Evolutionary conservation across 2,888 invertebrate species (phyloP).

Genomic region (Chymomyza fuscimana): DNA sequence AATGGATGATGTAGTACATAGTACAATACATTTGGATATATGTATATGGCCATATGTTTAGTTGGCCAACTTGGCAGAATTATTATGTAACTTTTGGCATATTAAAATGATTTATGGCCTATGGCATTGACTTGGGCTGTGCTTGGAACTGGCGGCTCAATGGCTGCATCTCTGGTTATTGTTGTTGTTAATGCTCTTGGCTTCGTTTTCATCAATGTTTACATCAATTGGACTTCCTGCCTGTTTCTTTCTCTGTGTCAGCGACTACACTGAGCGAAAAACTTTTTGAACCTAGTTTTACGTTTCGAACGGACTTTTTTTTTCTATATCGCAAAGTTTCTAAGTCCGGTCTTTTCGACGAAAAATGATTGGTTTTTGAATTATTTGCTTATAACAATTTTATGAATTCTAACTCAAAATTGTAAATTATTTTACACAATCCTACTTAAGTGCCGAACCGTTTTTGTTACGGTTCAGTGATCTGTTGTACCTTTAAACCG

Average conservation of each 20-base stretch:
- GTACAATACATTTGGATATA: not conserved
- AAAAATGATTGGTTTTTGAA: too few relatives aligned
- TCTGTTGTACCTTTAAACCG: too few relatives aligned
- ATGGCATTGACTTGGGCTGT: slow-evolving; percentile 61
- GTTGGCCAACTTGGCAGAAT: slow-evolving; percentile 53
- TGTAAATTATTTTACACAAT: too few relatives aligned
- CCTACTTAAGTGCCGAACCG: too few relatives aligned
- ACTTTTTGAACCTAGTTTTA: not conserved
- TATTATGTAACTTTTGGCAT: slow-evolving; percentile 72
- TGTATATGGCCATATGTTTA: not conserved
- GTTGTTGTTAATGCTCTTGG: slow-evolving; percentile 45
- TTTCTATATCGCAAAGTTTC: too few relatives aligned
- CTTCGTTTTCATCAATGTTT: slow-evolving; percentile 50
- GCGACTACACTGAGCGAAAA: not conserved
- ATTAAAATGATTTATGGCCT: slow-evolving; percentile 72
- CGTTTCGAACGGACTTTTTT: too few relatives aligned
- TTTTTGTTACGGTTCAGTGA: too few relatives aligned
- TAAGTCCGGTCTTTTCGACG: too few relatives aligned
- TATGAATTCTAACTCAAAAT: too few relatives aligned
- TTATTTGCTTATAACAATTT: too few relatives aligned
- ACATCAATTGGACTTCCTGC: slow-evolving; percentile 49
- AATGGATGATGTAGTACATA: not conserved
- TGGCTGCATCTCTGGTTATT: slow-evolving; percentile 16
- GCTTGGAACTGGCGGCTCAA: slow-evolving; percentile 27
- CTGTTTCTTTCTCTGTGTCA: not conserved